Conservation (phyloP, 2,113 vertebrate genomes). For the Spermophilus dauricus region DNA sequence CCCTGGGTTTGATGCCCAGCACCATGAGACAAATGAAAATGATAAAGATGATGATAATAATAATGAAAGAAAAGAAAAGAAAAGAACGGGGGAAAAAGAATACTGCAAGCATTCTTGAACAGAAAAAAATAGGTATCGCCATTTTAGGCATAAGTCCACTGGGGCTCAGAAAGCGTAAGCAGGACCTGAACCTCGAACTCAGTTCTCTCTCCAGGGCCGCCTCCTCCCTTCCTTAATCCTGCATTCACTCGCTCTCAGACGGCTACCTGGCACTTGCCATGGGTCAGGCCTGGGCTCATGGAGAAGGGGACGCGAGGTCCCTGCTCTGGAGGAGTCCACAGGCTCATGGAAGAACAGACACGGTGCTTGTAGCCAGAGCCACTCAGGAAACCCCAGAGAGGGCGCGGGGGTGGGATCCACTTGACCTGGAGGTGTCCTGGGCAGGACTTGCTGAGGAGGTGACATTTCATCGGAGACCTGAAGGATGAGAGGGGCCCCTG, state of each 20-base stretch:
- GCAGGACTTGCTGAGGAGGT: neutral
- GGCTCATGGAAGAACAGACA: neutral
- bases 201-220: neutral
- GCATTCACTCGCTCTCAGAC: rapidly evolving
- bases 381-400: neutral
- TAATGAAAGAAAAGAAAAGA: too few species aligned
- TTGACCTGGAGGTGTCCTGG: neutral
- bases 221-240: neutral
- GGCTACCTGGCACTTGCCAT: rapidly evolving
- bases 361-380: too few species aligned
- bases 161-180: neutral
- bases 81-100: neutral
- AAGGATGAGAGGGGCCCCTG: neutral
- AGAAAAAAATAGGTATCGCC: neutral
- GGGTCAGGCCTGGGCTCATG: rapidly evolving
- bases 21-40: too few species aligned
- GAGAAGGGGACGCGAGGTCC: neutral
- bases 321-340: neutral
- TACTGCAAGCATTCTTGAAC: neutral
- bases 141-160: neutral
- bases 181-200: neutral
- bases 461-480: neutral
- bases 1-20: neutral
- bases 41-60: too few species aligned
- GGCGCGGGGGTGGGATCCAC: rapidly evolving